Evolutionary conservation across 2,888 invertebrate genomes (phyloP), one percentile per base, ranked within the genome.

Genomic region (Heteromurus nitidus): DNA sequence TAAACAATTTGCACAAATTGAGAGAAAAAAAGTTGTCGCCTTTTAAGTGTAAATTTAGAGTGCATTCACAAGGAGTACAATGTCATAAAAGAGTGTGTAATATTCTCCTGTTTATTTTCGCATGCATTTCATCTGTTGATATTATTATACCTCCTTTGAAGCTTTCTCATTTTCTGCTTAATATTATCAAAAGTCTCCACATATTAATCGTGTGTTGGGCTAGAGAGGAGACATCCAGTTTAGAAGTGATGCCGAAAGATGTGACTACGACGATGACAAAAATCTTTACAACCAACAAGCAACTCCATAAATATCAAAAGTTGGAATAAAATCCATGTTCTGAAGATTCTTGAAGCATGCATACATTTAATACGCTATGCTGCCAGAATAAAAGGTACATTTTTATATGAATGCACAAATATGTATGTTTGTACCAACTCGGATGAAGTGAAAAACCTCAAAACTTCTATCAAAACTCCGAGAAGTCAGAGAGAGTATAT

Each of bases 1-100:
- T 76, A 68, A 76, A 76, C 58, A 47, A 68, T 76, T 60, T 68
- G 44, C 30, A 24, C 64, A 74, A 58, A 64, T 74, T 64, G 73
- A 36, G 42, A 31, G 30, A 74, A 53, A 64, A 31, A 69, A 58
- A 22, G 22, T 58, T 64, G 18, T 30, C 26, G 58, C 26, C n/a
- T 50, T 18, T 3, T n/a, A 58, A 58, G 50, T 20, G 50, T 20
- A 9, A 18, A 18, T 2, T 18, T 1, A 3, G 18, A 3, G 1
- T 18, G 36, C 13, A 36, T 20, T 20, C 20, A 20, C 9, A 3
- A 3, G 22, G 28, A 58, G 55, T 24, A 16, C 22, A 22, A 55
- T 22, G 24, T 58, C 2, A 28, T 58, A 26, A 58, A 58, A 58
- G 18, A 58, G 18, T 26, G 28, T 3, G 7, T 53, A 28, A 28